Percentiles rank a stretch among this genome's conserved stretches.
Evolutionary conservation across 2,888 invertebrate genomes (phyloP).

Genomic region (Copidosoma aretas): DNA sequence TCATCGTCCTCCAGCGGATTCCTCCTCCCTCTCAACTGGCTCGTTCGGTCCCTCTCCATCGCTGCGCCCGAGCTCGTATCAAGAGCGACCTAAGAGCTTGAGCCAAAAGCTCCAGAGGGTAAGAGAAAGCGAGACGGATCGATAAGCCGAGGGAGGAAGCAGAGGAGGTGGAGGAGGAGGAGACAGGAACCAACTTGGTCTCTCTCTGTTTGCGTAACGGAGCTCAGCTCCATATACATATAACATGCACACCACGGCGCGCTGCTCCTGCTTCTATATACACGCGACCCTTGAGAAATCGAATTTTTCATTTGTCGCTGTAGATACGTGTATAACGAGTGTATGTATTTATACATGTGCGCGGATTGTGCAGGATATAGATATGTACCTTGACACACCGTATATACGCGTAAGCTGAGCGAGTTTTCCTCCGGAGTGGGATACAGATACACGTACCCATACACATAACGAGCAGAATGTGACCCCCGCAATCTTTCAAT

Average conservation of each 20-base stretch:
- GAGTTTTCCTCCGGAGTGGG: too few species aligned
- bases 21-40: constrained; percentile 11
- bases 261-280: too few species aligned
- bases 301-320: constrained; percentile 27
- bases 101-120: constrained; percentile 44
- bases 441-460: too few species aligned
- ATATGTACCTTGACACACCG: too few species aligned
- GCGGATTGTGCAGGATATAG: too few species aligned
- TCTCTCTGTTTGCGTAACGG: constrained; percentile 35
- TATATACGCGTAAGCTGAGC: too few species aligned
- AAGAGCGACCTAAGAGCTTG: constrained; percentile 42
- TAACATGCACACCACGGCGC: too few species aligned
- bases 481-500: constrained; percentile 32
- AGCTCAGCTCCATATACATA: too few species aligned
- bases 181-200: too few species aligned
- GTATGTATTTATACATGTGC: background rate
- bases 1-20: constrained; percentile 8
- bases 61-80: constrained; percentile 33
- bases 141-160: constrained; percentile 47
- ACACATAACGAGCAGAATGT: constrained; percentile 14
- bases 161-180: constrained; percentile 25
- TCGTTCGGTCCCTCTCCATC: constrained; percentile 6
- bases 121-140: constrained; percentile 49
- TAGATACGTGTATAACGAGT: background rate
- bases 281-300: constrained; percentile 28